Evolutionary conservation across 2,113 vertebrate species (phyloP), one percentile per base, ranked within the genome.

Genomic region (Sialia sialis): DNA sequence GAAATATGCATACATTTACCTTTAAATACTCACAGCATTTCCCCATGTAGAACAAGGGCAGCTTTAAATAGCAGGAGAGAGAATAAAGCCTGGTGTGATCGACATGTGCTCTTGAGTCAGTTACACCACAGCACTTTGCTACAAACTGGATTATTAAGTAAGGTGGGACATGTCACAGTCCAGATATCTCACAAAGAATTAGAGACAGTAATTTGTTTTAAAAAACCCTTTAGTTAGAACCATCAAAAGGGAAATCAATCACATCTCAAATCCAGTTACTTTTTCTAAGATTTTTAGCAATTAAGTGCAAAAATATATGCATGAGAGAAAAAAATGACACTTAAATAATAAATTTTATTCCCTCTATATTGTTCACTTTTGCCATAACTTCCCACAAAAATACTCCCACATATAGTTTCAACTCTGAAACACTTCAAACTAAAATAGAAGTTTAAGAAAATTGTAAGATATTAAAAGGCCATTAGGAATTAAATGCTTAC

Each of bases 11-110:
- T 7, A 36, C 43, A 11, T 87, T 91, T 70, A 84, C 84, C 77
- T 96, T 95, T 91, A 94, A 96, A 73, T 76, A 73, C 41, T 93
- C 10, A 0, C 74, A 90, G 70, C 54, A 36, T 73, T 84, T 72
- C 90, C 85, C 46, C 78, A 83, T 66, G 78, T 93, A 83, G 92
- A 94, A 93, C 84, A 90, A 73, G 91, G 95, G 54, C 87, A 96
- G 87, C 90, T 96, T 96, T 94, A 96, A 96, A 95, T 91, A 96
- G 95, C 89, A 93, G 89, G 32, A 84, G 66, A 75, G 46, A 89
- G 66, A 95, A 91, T 67, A 87, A 67, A 94, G 74, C 54, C 84
- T 90, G 66, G 82, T 79, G 87, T 80, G 87, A 95, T 52, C 1
- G 16, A 91, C 93, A 82, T 41, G 82, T 90, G 90, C 87, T 93